Evolutionary conservation across 2,797 vertebrate species (phyloP).

Genomic region (Melanotaenia maccullochi): DNA sequence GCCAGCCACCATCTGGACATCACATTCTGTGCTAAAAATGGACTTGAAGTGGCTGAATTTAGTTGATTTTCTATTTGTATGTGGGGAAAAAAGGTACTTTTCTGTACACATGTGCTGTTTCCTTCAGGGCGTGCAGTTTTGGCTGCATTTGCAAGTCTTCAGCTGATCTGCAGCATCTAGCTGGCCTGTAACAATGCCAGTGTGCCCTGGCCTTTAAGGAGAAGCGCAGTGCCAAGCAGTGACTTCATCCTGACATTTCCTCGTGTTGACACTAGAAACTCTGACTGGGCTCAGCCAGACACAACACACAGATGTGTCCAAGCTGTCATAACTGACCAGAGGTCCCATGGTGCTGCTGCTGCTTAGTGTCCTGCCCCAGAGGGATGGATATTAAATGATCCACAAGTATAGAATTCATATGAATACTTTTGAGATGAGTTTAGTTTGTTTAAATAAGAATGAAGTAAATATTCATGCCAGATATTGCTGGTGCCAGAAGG

Average conservation of each 20-base stretch:
- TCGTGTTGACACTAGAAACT: conserved; percentile 68
- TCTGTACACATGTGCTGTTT: conserved; percentile 14
- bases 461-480: neutral
- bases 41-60: conserved; percentile 42
- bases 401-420: neutral
- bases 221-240: conserved; percentile 51
- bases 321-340: conserved; percentile 2
- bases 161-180: conserved; percentile 20
- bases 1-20: conserved; percentile 54
- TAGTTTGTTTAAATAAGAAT: conserved; percentile 3
- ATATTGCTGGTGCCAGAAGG: neutral
- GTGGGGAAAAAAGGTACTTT: conserved; percentile 16
- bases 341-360: conserved; percentile 6
- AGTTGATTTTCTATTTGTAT: conserved; percentile 6
- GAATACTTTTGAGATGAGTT: neutral
- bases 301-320: conserved; percentile 42
- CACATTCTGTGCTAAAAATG: conserved; percentile 36
- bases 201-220: conserved; percentile 44
- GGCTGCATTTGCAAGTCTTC: neutral
- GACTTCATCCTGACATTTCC: conserved; percentile 74
- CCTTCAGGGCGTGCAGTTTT: conserved; percentile 1
- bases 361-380: conserved; percentile 8
- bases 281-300: conserved; percentile 42
- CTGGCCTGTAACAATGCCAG: conserved; percentile 38
- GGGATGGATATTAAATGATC: conserved; percentile 5